These are phyloP conservation scores for Engystomops pustulosus DNA, from an alignment of 2,113 vertebrate genomes.

Conservation along the genomic window DNA sequence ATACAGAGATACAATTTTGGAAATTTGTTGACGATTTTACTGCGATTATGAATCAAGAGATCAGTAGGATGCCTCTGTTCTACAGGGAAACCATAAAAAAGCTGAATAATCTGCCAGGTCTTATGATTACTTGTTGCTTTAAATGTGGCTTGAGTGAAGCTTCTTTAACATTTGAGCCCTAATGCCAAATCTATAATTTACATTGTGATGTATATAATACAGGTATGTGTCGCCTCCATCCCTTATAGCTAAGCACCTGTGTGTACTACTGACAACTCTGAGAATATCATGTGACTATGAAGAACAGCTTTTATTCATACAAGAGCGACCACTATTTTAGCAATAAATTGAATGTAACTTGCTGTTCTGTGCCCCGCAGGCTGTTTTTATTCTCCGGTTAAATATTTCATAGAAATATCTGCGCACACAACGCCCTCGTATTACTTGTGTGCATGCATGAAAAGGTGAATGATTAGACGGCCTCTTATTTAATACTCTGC, in stretches of 20 bases:
- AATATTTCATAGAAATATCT: conserved; percentile 10
- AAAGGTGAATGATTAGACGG: conserved; percentile 10
- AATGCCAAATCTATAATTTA: no score
- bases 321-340: not conserved
- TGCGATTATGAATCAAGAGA: no score
- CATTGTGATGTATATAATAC: not conserved
- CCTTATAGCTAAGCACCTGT: not conserved
- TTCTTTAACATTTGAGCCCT: no score
- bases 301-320: not conserved
- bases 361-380: not conserved
- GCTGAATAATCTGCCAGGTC: no score
- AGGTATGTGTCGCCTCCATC: no score
- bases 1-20: no score
- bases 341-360: conserved; percentile 8
- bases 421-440: not conserved
- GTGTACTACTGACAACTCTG: not conserved
- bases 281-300: not conserved
- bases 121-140: no score
- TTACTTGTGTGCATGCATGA: conserved; percentile 31
- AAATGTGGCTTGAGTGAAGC: no score
- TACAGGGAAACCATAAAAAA: no score
- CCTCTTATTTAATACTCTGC: conserved; percentile 29
- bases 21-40: no score
- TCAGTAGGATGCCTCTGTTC: no score
- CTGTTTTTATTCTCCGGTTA: conserved; percentile 13